Evolutionary conservation across 2,888 invertebrate genomes (phyloP), one percentile per base, ranked within the genome.

Genomic region (Mayetiola destructor): DNA sequence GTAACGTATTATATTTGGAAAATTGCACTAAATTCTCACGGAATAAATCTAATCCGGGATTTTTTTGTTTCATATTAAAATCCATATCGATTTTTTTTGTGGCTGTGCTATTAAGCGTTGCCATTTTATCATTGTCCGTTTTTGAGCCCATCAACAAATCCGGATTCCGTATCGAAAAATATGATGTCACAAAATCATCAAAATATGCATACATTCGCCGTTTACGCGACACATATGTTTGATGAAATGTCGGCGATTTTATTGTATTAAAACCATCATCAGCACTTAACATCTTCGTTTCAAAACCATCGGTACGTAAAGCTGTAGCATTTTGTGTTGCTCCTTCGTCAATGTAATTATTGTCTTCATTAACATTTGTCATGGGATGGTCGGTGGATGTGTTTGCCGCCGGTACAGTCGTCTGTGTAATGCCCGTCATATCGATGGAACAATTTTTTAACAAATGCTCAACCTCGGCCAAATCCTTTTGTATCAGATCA

Each of bases 161-260:
- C 68, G 83, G 82, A 1, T 83, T 80, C 55, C 90, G 78, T 48
- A 84, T 80, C 3, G 82, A 79, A 68, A 92, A 86, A 71, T 93
- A 93, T 63, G 88, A 88, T 68, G 88, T 80, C 52, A 88, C 86
- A 67, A 93, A 84, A 70, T 92, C 92, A 60, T 90, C 88, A 70
- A 91, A 91, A 73, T 93, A 90, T 5, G 84, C 81, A 64, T 85
- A 81, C 77, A 93, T 84, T 16, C 88, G 75, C 59, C 84, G 76
- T 66, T 87, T 78, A 27, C 88, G 74, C 21, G 81, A 75, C 0
- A 85, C 81, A 29, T 88, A 71, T 1, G 82, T 79, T 0, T 75
- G 71, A 62, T 64, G 37, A 2, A 21, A 56, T 27, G 56, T 21
- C 21, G 57, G 35, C 12, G 29, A 23, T 40, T 39, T 30, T 6